phyloP scores from a whole-genome alignment of 2,113 vertebrate genomes.

The Ariopsis seemanni region DNA sequence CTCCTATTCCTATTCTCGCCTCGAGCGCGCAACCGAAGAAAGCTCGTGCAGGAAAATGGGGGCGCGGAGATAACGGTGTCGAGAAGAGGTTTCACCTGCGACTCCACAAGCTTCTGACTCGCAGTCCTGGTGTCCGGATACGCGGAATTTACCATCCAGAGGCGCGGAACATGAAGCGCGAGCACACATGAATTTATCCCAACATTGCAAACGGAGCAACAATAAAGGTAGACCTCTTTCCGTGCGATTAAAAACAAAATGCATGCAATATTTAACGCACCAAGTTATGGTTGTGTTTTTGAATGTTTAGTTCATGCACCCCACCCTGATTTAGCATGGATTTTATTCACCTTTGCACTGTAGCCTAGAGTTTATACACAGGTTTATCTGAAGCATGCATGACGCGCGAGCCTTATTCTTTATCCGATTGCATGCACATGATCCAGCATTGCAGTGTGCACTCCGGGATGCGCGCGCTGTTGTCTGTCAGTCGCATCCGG shows the following conservation, averaged over 20 bases:
- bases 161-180: conserved; percentile 3
- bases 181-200: conserved; percentile 28
- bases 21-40: conserved; percentile 13
- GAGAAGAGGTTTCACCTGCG: background rate
- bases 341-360: background rate
- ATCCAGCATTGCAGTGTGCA: background rate
- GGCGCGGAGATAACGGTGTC: conserved; percentile 44
- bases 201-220: conserved; percentile 11
- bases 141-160: conserved; percentile 15
- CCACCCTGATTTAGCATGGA: background rate
- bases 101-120: background rate
- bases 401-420: background rate
- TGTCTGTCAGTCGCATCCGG: conserved; percentile 27
- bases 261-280: background rate
- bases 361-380: background rate
- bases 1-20: background rate
- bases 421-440: background rate
- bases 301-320: background rate
- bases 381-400: background rate
- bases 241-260: background rate
- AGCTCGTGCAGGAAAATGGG: conserved; percentile 43
- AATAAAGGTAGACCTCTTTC: conserved; percentile 33
- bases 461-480: conserved; percentile 4
- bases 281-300: background rate
- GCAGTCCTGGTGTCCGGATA: background rate